Evolutionary conservation across 2,797 vertebrate genomes (phyloP), one percentile per base, ranked within the genome.

Genomic region (Harpagifer antarcticus): DNA sequence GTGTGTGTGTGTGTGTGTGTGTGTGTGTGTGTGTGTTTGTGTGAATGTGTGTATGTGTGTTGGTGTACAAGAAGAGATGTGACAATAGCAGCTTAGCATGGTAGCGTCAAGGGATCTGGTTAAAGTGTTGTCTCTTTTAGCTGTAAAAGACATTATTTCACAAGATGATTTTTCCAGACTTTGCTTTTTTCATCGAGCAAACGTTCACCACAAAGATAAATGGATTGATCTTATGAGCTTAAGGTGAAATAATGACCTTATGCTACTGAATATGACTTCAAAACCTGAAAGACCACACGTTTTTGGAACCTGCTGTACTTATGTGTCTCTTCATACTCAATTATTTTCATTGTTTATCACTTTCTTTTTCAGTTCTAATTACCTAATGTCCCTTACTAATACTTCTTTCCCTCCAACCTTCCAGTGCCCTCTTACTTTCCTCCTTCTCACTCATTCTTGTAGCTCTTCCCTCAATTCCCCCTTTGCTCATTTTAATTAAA

Each of bases 401-500:
- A 49, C 54, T 47, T 61, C 43, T 5, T 23, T n/a, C 60, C 69
- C 52, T 72, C 56, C 27, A 45, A 37, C 63, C 72, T 49, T 33
- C n/a, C 9, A 3, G 2, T 55, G 44, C 59, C 64, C 44, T 68
- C 37, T 68, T 15, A 9, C 68, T 63, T 61, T 64, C 33, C 43
- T 60, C 14, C 33, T 23, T 66, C 2, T 60, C 48, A n/a, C 56
- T 57, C 23, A 45, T 23, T 14, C 14, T 47, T 12, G 44, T 31
- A 45, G 62, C 57, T 47, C 33, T 68, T 71, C 84, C 68, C 49
- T 75, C 79, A 68, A 57, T 80, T 77, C 79, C 82, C 79, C 31
- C n/a, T 75, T 63, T 11, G 48, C 81, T 82, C 81, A 78, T 85
- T 82, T 86, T 90, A 93, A 93, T 91, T 92, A 92, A 83, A 85